These are phyloP conservation scores for Acanthacorydalis orientalis DNA, from an alignment of 2,888 invertebrate species.

Conservation along the genomic window DNA sequence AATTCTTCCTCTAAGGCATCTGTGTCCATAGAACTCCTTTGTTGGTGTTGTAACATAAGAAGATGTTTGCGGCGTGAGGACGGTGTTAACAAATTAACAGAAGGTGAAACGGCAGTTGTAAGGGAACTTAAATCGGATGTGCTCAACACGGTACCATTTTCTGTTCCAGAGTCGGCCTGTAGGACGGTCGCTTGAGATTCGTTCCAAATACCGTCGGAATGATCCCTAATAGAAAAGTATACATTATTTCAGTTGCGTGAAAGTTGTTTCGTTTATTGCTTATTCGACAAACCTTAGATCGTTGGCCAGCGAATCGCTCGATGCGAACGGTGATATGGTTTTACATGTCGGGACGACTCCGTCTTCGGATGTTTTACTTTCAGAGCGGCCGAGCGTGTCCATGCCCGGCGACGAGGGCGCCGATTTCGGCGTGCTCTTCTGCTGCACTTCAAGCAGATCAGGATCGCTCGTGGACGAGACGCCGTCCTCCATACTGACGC, in stretches of 20 bases:
- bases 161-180: conserved; percentile 51
- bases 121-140: conserved; percentile 29
- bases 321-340: conserved; percentile 56
- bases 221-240: conserved; percentile 37
- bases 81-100: conserved; percentile 51
- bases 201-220: conserved; percentile 79
- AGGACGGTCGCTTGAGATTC: conserved; percentile 75
- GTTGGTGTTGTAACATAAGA: conserved; percentile 65
- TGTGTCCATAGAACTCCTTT: conserved; percentile 71
- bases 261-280: not conserved
- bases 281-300: conserved; percentile 33
- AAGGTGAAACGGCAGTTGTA: conserved; percentile 34
- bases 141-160: conserved; percentile 41
- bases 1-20: conserved; percentile 63
- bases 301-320: conserved; percentile 69
- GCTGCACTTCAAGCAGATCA: conserved; percentile 9
- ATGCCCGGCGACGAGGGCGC: conserved; percentile 45
- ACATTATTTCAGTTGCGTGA: conserved; percentile 8
- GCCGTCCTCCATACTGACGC: conserved; percentile 49
- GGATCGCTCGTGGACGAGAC: conserved; percentile 24
- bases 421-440: conserved; percentile 26
- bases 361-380: conserved; percentile 26
- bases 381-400: conserved; percentile 13
- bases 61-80: conserved; percentile 63
- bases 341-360: conserved; percentile 32